Percentiles rank a stretch among this genome's conserved stretches.
Conservation (phyloP, 2,797 vertebrate genomes). For the Ibycter americanus region DNA sequence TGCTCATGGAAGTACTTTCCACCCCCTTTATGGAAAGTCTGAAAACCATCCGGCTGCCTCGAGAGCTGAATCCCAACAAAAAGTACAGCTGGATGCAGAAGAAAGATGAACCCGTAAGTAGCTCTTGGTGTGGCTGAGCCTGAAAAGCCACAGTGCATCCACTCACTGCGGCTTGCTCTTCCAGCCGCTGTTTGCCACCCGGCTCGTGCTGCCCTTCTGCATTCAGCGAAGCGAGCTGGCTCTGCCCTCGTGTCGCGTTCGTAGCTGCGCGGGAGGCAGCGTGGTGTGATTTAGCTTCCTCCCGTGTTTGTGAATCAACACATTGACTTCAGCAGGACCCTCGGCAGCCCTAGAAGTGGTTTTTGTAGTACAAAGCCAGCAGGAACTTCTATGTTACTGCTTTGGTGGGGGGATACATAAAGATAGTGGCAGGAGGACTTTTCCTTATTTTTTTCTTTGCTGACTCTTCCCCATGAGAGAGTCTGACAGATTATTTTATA, state of each 20-base stretch:
- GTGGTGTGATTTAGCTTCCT: not conserved
- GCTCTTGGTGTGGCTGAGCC: not conserved
- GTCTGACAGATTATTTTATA: not conserved
- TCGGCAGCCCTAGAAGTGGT: not conserved
- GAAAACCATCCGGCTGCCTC: constrained; percentile 88
- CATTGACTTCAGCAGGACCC: not conserved
- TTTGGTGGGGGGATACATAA: not conserved
- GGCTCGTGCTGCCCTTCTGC: not conserved
- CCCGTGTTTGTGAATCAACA: not conserved
- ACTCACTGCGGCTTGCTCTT: not conserved
- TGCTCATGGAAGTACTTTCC: constrained; percentile 92
- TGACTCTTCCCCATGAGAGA: not conserved
- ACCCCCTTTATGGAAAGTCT: constrained; percentile 77
- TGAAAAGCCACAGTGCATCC: not conserved
- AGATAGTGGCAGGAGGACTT: not conserved
- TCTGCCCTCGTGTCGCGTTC: not conserved
- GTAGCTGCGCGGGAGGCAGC: not conserved
- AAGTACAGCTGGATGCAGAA: constrained; percentile 99
- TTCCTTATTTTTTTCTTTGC: not conserved
- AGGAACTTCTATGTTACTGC: not conserved
- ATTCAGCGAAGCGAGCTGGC: rapidly evolving
- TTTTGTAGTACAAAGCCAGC: not conserved
- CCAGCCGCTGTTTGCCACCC: not conserved
- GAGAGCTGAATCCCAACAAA: constrained; percentile 91
- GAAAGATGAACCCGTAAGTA: constrained; percentile 92